Percentiles rank a stretch among this genome's conserved stretches.
Conservation (phyloP, 2,797 vertebrate genomes). For the Enteromius treurensis region DNA sequence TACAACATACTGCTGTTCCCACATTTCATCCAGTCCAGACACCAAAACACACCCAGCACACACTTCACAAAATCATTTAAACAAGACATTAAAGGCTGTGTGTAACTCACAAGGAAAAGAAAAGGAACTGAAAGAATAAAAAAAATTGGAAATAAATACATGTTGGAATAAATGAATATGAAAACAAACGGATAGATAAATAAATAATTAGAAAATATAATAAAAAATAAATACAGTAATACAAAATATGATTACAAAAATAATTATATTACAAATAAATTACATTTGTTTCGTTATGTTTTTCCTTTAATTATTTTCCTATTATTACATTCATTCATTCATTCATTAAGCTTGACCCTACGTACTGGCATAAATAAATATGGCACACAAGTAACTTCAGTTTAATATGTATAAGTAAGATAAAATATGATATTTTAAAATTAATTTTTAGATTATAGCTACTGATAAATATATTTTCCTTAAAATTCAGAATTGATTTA, state of each 20-base stretch:
- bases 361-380: neutral
- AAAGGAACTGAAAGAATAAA: no score
- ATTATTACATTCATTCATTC: no score
- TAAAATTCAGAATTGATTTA: neutral
- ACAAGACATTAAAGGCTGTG: neutral
- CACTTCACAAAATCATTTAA: neutral
- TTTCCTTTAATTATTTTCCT: neutral
- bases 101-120: neutral
- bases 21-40: slow-evolving; percentile 4
- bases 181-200: neutral
- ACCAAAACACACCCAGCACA: slow-evolving; percentile 25
- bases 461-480: neutral
- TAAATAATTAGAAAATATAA: neutral
- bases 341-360: neutral
- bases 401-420: neutral
- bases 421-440: neutral
- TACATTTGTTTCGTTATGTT: neutral
- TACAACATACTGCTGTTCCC: slow-evolving; percentile 53
- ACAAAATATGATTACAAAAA: neutral
- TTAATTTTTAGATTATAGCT: no score
- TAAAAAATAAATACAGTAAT: neutral
- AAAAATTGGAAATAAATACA: neutral
- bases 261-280: neutral
- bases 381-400: neutral
- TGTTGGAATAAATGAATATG: neutral